Base-by-base conservation (phyloP, 2,113 vertebrate genomes). In the Chascanopsetta lugubris region DNA sequence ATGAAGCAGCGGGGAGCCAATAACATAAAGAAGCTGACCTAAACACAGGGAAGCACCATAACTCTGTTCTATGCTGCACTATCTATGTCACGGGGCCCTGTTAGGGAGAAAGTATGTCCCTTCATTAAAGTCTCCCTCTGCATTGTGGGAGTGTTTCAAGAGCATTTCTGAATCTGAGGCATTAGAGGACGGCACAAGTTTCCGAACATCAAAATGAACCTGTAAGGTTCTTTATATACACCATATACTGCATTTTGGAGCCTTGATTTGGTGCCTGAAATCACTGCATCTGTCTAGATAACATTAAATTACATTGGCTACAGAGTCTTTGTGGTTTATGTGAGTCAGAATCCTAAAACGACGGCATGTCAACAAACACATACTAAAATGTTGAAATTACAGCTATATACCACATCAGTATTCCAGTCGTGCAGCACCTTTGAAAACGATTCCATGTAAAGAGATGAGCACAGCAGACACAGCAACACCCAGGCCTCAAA, bases 21-120 rank as follows among this genome's bases (percentile, higher is more conserved):
- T 50, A 77, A 73, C 40, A 50, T 50, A 73, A 69, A 83, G 77
- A 47, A 79, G 77, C 64, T 74, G 61, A 85, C 69, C 76, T 73
- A 74, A 83, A 79, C 77, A 77, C 20, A 18, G 51, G 45, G 69
- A 79, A 63, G 61, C 72, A 64, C 46, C 42, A 76, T 63, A 83
- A 82, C 56, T 76, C 61, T 62, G 69, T 49, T 34, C 56, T 24
- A 67, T 40, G 64, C 62, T 80, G 15, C 32, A 64, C 27, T 72
- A 67, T 34, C 34, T 56, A 21, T 15, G 50, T 50, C 12, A 8
- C 9, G 63, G 20, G 56, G 70, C n/a, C 18, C 47, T 61, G 42
- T 61, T 73, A 18, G 0, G 7, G 40, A 12, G 36, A 75, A 72
- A 32, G 76, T 53, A 57, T 20, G 40, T 46, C 66, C 20, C 55